These are phyloP conservation scores for Xylota segnis DNA, from an alignment of 2,888 invertebrate genomes.

Conservation along the genomic window DNA sequence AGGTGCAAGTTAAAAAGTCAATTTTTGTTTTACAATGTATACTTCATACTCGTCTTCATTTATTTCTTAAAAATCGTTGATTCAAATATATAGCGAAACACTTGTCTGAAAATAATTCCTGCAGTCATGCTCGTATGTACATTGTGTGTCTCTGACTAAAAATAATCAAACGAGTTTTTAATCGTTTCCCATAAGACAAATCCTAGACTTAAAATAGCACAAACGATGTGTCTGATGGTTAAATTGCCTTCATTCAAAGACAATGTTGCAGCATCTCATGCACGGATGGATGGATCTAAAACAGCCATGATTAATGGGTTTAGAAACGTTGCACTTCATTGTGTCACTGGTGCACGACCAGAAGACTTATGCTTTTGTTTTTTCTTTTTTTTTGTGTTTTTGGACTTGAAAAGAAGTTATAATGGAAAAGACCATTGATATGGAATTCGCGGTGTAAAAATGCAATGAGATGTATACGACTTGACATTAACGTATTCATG, in stretches of 20 bases:
- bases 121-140: neutral
- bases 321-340: constrained; percentile 28
- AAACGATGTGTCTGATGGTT: constrained; percentile 1
- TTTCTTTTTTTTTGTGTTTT: neutral
- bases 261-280: constrained; percentile 64
- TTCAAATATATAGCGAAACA: neutral
- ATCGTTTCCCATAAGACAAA: constrained; percentile 11
- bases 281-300: constrained; percentile 35
- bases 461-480: neutral
- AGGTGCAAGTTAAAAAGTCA: too few relatives aligned
- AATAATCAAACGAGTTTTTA: constrained; percentile 28
- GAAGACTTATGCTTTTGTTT: neutral
- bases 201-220: constrained; percentile 17
- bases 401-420: neutral
- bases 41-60: too few relatives aligned
- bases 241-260: constrained; percentile 32
- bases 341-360: constrained; percentile 32
- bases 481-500: neutral
- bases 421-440: neutral
- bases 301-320: constrained; percentile 47
- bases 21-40: too few relatives aligned
- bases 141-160: constrained; percentile 1
- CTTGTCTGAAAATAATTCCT: neutral
- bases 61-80: too few relatives aligned
- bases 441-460: neutral